Conservation (phyloP, 1,140 invertebrate genomes). For the Stegodyphus mimosarum region DNA sequence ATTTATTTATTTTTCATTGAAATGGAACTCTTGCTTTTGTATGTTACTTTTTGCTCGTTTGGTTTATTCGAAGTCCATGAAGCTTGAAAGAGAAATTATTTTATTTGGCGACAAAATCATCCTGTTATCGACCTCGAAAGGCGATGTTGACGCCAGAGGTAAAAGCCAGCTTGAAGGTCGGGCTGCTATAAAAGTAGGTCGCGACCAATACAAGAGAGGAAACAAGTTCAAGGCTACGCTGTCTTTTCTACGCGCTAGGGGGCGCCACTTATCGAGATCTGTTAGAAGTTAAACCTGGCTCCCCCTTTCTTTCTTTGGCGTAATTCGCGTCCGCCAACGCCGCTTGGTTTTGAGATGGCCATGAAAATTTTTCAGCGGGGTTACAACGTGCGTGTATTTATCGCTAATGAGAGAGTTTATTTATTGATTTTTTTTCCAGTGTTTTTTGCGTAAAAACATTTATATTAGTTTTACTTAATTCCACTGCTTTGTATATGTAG, state of each 20-base stretch:
- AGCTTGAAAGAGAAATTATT: too few species aligned
- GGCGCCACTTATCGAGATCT: constrained; percentile 26
- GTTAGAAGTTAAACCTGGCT: background rate
- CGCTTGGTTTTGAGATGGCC: background rate
- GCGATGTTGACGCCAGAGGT: constrained; percentile 27
- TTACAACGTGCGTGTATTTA: background rate
- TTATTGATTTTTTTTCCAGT: background rate
- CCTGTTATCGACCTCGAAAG: constrained; percentile 44
- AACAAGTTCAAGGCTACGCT: constrained; percentile 63
- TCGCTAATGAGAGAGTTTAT: background rate
- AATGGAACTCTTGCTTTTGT: too few species aligned
- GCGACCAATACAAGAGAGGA: constrained; percentile 39
- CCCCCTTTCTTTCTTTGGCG: background rate
- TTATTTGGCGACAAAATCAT: too few species aligned
- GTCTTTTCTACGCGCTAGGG: constrained; percentile 16
- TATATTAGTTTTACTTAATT: too few species aligned
- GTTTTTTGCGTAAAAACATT: too few species aligned
- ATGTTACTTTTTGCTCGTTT: too few species aligned
- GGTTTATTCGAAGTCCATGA: too few species aligned
- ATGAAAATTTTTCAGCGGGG: background rate
- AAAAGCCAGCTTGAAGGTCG: constrained; percentile 36
- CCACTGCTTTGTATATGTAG: too few species aligned
- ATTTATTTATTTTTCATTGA: too few species aligned
- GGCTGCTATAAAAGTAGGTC: constrained; percentile 54
- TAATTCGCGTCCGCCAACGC: background rate